Percentiles rank a stretch among this genome's conserved stretches.
Evolutionary conservation across 2,113 vertebrate species (phyloP).

Genomic region (Trematocara unimaculatum): DNA sequence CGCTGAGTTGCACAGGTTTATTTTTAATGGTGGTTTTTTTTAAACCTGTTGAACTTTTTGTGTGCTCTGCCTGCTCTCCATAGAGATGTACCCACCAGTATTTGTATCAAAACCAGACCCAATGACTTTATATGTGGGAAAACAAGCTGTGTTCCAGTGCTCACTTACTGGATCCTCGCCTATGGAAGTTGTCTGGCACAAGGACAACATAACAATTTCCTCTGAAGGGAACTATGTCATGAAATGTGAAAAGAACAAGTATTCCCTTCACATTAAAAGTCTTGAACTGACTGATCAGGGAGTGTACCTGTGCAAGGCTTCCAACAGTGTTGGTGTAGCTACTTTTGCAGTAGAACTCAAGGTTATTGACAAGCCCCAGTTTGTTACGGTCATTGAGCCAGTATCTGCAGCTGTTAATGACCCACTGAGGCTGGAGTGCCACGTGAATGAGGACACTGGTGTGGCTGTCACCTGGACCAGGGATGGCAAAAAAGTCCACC

Average conservation of each 20-base stretch:
- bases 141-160: slow-evolving; percentile 86
- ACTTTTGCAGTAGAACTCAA: slow-evolving; percentile 84
- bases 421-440: slow-evolving; percentile 86
- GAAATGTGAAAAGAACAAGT: slow-evolving; percentile 83
- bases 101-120: slow-evolving; percentile 93
- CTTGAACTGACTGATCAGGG: slow-evolving; percentile 83
- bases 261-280: slow-evolving; percentile 82
- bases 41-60: neutral
- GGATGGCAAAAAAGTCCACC: slow-evolving; percentile 88
- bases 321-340: slow-evolving; percentile 90
- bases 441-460: slow-evolving; percentile 93
- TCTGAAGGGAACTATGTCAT: slow-evolving; percentile 78
- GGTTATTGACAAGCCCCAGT: slow-evolving; percentile 87
- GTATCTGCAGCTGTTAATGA: slow-evolving; percentile 84
- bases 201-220: slow-evolving; percentile 82
- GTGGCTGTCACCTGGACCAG: slow-evolving; percentile 87
- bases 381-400: slow-evolving; percentile 82
- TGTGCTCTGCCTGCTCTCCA: slow-evolving; percentile 77
- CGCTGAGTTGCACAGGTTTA: neutral
- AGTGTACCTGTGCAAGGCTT: slow-evolving; percentile 91
- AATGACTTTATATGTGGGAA: slow-evolving; percentile 89
- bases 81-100: slow-evolving; percentile 92
- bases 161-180: slow-evolving; percentile 87
- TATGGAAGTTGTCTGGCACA: slow-evolving; percentile 91
- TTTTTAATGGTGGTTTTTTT: slow-evolving; percentile 5